A percentile compares a stretch with the other conserved stretches of the same genome.
These are phyloP conservation scores for Lepidochitona cinerea DNA, from an alignment of 2,888 invertebrate species.

Conservation along the genomic window DNA sequence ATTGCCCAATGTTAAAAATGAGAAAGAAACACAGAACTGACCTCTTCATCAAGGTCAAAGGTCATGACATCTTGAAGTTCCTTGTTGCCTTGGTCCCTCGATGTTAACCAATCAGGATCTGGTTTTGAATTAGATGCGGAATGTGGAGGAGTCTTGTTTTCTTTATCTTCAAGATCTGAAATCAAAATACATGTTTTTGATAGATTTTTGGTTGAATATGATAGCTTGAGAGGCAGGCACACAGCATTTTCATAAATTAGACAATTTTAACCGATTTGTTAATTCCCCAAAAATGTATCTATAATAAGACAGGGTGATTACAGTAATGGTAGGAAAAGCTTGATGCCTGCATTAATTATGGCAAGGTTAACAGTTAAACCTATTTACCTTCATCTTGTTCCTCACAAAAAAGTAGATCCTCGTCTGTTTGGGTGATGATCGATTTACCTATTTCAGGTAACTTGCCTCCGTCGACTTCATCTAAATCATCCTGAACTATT, in stretches of 20 bases:
- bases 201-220: too few species aligned
- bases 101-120: slow-evolving; percentile 13
- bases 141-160: slow-evolving; percentile 33
- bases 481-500: neutral
- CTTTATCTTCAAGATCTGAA: slow-evolving; percentile 30
- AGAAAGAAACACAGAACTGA: too few species aligned
- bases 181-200: too few species aligned
- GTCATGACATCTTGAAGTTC: neutral
- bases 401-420: slow-evolving; percentile 9
- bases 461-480: neutral
- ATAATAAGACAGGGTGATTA: too few species aligned
- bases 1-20: too few species aligned
- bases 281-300: too few species aligned
- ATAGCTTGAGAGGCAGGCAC: too few species aligned
- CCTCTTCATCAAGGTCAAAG: slow-evolving; percentile 6
- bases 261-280: too few species aligned
- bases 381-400: slow-evolving; percentile 9
- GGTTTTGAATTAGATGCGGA: neutral
- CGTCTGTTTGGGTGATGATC: neutral
- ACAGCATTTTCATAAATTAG: too few species aligned
- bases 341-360: too few species aligned
- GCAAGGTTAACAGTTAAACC: too few species aligned
- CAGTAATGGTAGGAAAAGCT: too few species aligned
- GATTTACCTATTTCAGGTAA: neutral
- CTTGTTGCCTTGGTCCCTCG: neutral